Percentiles rank a stretch among this genome's conserved stretches.
phyloP scores from a whole-genome alignment of 2,888 invertebrate genomes.

The Drosophila emarginata region DNA sequence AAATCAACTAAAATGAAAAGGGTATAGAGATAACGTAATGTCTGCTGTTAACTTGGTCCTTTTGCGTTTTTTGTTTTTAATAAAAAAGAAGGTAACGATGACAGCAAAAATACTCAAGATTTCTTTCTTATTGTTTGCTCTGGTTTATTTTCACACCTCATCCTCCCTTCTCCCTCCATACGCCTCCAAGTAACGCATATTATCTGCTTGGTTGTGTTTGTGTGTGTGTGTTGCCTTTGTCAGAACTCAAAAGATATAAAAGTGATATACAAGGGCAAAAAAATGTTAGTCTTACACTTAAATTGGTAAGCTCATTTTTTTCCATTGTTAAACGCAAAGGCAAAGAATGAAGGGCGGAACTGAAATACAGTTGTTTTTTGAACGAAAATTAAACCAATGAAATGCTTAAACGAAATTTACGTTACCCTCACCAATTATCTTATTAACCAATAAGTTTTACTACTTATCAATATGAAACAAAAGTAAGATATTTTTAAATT shows the following conservation, averaged over 20 bases:
- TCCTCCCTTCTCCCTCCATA: neutral
- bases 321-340: neutral
- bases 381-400: neutral
- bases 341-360: neutral
- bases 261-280: constrained; percentile 9
- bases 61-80: constrained; percentile 40
- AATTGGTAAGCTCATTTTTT: constrained; percentile 6
- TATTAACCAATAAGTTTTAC: no score
- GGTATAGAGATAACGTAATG: neutral
- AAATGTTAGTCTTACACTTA: constrained; percentile 12
- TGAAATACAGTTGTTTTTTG: neutral
- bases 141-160: constrained; percentile 6
- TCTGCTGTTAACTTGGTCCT: neutral
- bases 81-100: constrained; percentile 56
- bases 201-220: constrained; percentile 5
- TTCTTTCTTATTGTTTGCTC: constrained; percentile 13
- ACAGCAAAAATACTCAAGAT: constrained; percentile 30
- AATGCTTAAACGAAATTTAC: no score
- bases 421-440: no score
- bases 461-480: no score
- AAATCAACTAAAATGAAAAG: neutral
- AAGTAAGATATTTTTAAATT: no score
- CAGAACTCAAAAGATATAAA: constrained; percentile 7
- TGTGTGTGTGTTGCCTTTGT: constrained; percentile 11
- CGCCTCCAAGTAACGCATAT: neutral